Base-by-base conservation (phyloP, 2,113 vertebrate genomes). In the Athene noctua region DNA sequence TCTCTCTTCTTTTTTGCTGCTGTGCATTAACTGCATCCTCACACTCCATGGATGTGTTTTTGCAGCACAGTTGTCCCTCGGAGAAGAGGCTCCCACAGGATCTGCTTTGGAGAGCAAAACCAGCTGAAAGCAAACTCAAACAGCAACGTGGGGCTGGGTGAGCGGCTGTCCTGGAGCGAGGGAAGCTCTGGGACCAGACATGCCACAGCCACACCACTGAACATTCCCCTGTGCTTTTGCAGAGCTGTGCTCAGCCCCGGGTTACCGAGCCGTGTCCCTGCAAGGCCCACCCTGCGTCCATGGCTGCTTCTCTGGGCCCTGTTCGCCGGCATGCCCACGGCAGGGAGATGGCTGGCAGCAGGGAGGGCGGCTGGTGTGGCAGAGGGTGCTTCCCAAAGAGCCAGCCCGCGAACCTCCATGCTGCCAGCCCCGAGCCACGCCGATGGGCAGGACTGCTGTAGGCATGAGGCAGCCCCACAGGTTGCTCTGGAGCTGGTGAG, bases 251-350 rank as follows among this genome's bases (percentile, higher is more conserved):
- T 38, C 36, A 44, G 68, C 44, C 19, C 57, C 1, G 0, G 5
- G 2, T 25, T 21, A 10, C 74, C 0, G 9, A 42, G 19, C 55
- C 1, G 0, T 1, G 86, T 8, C 55, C 23, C 55, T 22, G 25
- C 42, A 40, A 9, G 2, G 2, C 44, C 44, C 38, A 20, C 49
- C 21, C 34, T 42, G 16, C 3, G 3, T 16, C 7, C n/a, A 0
- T 1, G 27, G 26, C 54, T 25, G 10, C 34, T 51, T 6, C 51
- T 19, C 49, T 0, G 3, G 11, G 44, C 9, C 12, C 42, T 3
- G 6, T 6, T 10, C 3, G 0, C 51, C 8, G 1, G 14, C 13
- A 4, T 1, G 23, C 32, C 32, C 6, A 1, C 4, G 1, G 47
- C 34, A 1, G 26, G 4, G 36, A 36, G 20, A 1, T 1, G 34